These are phyloP conservation scores for Coptotermes formosanus DNA, from an alignment of 1,140 invertebrate genomes.

Conservation along the genomic window DNA sequence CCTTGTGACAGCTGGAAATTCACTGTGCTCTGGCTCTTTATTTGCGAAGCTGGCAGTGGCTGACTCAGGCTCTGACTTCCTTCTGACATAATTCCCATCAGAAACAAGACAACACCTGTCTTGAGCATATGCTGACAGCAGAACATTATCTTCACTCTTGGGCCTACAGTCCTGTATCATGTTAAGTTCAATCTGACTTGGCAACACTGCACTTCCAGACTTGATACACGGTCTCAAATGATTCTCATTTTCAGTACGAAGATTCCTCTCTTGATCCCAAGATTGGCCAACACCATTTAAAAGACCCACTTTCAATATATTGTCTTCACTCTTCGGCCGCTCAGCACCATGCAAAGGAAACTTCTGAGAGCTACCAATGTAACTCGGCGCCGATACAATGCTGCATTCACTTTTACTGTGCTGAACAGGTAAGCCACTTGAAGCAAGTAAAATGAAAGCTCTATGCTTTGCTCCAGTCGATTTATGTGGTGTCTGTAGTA, in stretches of 20 bases:
- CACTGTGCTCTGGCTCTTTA: conserved; percentile 35
- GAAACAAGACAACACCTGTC: neutral
- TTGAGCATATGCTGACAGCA: neutral
- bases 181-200: neutral
- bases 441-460: neutral
- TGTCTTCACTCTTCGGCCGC: neutral
- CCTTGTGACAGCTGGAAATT: neutral
- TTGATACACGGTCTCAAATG: neutral
- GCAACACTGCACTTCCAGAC: neutral
- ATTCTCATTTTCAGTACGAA: neutral
- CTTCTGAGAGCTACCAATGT: neutral
- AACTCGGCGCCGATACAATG: neutral
- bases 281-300: neutral
- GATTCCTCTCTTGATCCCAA: neutral
- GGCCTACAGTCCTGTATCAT: neutral
- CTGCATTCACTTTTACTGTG: neutral
- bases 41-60: neutral
- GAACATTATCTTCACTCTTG: neutral
- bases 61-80: neutral
- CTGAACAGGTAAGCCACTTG: neutral
- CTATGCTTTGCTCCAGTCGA: neutral
- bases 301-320: neutral
- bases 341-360: neutral
- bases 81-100: neutral
- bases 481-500: too few species aligned